Evolutionary conservation across 2,797 vertebrate genomes (phyloP).

Genomic region (Brotula barbata): DNA sequence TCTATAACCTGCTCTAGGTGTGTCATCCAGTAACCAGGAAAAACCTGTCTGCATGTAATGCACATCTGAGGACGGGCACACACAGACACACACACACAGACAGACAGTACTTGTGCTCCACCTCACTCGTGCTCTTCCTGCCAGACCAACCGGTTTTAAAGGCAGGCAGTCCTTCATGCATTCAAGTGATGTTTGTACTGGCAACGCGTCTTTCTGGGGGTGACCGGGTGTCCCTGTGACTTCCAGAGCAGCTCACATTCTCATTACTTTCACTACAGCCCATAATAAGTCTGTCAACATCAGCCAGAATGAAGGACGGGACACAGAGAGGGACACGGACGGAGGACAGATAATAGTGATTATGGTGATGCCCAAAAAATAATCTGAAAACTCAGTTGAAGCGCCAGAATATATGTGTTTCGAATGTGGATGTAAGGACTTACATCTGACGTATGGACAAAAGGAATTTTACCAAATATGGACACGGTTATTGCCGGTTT

Average conservation of each 20-base stretch:
- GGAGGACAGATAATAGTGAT: neutral
- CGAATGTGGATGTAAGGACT: too few species aligned
- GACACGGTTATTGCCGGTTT: too few species aligned
- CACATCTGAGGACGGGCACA: slow-evolving; percentile 17
- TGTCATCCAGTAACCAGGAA: slow-evolving; percentile 73
- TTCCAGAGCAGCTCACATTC: neutral
- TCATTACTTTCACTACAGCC: slow-evolving; percentile 12
- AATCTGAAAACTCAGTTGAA: too few species aligned
- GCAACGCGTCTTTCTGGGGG: slow-evolving; percentile 10
- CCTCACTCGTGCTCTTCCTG: slow-evolving; percentile 48
- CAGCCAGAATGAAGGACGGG: neutral
- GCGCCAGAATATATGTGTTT: too few species aligned
- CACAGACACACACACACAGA: slow-evolving; percentile 17
- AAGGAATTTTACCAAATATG: too few species aligned
- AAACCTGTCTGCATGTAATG: slow-evolving; percentile 68
- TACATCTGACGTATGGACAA: too few species aligned
- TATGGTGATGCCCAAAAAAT: too few species aligned
- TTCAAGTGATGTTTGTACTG: slow-evolving; percentile 29
- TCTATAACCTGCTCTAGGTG: slow-evolving; percentile 51
- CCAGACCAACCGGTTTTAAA: slow-evolving; percentile 62
- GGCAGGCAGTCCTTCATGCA: slow-evolving; percentile 13
- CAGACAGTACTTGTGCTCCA: slow-evolving; percentile 31
- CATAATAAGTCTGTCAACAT: neutral
- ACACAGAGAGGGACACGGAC: neutral
- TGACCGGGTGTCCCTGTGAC: slow-evolving; percentile 5